Base-by-base conservation (phyloP, 64 coral and sea anemone species). In the Stichodactyla mertensii region DNA sequence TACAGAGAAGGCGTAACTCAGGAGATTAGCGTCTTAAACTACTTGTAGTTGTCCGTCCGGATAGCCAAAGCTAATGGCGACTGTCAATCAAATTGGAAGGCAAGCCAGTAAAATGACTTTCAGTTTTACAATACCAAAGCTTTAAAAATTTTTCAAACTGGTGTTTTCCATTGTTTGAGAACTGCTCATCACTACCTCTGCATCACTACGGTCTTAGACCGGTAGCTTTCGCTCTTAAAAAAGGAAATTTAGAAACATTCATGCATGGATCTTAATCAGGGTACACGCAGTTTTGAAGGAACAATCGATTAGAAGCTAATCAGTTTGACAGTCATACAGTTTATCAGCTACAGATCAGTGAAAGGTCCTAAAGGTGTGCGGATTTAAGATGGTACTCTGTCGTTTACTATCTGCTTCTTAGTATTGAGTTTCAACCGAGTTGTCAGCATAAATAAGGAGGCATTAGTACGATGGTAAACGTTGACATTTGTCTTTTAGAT, bases 1-100 rank as follows among this genome's bases (percentile, higher is more conserved):
- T 74, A 74, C 69, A 74, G 27, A 74, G 69, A 74, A 74, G 69
- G 69, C 69, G 69, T 74, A 74, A 74, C 69, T 74, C 23, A 31
- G 23, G 23, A 31, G 69, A 74, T 74, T 74, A 74, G 10, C 69
- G 69, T 31, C 26, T 2, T 74, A 31, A 74, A 9, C 69, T 23
- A 74, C 69, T 74, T 74, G 22, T 74, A 31, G 26, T 2, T 74
- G 69, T 74, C 69, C 23, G 69, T 74, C 7, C 11, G 69, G 69
- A 7, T 11, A 27, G 69, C 27, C 69, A 74, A 28, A 23, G 26
- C 23, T 27, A 74, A 74, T 74, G 69, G 22, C 10, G 27, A 31
- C 8, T 74, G 69, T 31, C 69, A 31, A 74, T 74, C 69, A 31
- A 74, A 74, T 36, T 27, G 12, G 24, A 74, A 27, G 27, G 69